Conservation (phyloP, 2,113 vertebrate species). For the Cinclus cinclus region DNA sequence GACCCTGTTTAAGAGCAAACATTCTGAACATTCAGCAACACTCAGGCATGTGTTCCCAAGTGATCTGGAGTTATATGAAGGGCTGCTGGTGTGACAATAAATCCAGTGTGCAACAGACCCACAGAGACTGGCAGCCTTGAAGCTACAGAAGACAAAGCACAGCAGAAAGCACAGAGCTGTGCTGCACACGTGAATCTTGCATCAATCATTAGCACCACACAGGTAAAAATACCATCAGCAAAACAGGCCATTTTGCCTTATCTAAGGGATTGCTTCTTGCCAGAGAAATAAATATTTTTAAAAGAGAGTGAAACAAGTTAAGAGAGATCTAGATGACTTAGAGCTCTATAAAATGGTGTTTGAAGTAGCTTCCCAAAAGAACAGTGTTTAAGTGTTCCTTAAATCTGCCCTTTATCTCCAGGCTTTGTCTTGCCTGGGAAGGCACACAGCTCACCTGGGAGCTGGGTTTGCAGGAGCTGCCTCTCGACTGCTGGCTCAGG, state of each 20-base stretch:
- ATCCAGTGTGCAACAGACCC: neutral
- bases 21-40: neutral
- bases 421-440: neutral
- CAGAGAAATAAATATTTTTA: constrained; percentile 15
- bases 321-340: constrained; percentile 12
- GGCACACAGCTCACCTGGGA: neutral
- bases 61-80: neutral
- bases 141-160: neutral
- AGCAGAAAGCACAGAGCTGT: neutral
- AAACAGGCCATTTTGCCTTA: neutral
- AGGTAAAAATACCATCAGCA: neutral
- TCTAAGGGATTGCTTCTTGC: neutral
- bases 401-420: constrained; percentile 15
- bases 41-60: neutral
- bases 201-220: neutral
- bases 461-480: neutral
- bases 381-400: neutral
- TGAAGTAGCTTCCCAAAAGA: constrained; percentile 41
- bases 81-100: neutral
- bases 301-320: neutral
- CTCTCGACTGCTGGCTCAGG: neutral
- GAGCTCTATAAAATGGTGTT: neutral
- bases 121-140: neutral
- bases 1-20: neutral
- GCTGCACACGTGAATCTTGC: neutral